Evolutionary conservation across 1,140 invertebrate species (phyloP).

Genomic region (Pseudobourletiella spinata): DNA sequence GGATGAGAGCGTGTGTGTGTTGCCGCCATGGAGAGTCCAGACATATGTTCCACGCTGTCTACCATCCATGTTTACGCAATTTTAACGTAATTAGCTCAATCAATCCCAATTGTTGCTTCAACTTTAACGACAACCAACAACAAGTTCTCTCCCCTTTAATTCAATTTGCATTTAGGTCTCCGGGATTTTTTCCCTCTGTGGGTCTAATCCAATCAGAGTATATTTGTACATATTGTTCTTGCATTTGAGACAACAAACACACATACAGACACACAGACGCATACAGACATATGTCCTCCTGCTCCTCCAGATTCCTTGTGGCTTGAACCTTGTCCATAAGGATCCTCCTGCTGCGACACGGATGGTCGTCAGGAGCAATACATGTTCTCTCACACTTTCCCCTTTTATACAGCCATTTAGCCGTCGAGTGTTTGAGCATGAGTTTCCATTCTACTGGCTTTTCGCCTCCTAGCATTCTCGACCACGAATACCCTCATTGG

Average conservation of each 20-base stretch:
- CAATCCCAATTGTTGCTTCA: constrained; percentile 28
- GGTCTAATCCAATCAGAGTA: constrained; percentile 4
- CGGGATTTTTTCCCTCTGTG: constrained; percentile 13
- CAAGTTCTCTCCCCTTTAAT: constrained; percentile 14
- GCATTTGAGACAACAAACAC: too few relatives aligned
- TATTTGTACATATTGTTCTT: neutral
- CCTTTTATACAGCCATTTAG: neutral
- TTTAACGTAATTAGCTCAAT: constrained; percentile 27
- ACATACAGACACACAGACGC: too few relatives aligned
- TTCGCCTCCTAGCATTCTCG: too few relatives aligned
- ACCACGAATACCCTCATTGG: too few relatives aligned
- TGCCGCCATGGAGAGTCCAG: neutral
- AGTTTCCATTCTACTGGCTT: too few relatives aligned
- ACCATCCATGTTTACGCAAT: constrained; percentile 14
- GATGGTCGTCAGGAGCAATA: neutral
- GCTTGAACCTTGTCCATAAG: too few relatives aligned
- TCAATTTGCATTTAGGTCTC: constrained; percentile 15
- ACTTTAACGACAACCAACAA: constrained; percentile 10
- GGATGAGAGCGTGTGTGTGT: neutral
- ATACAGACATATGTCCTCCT: too few relatives aligned
- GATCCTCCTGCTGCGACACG: neutral
- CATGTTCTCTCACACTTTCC: neutral
- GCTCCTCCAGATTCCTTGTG: too few relatives aligned
- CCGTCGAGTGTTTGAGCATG: too few relatives aligned
- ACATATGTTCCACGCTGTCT: constrained; percentile 5